Conservation (phyloP, 2,113 vertebrate species). For the Microtus pennsylvanicus region DNA sequence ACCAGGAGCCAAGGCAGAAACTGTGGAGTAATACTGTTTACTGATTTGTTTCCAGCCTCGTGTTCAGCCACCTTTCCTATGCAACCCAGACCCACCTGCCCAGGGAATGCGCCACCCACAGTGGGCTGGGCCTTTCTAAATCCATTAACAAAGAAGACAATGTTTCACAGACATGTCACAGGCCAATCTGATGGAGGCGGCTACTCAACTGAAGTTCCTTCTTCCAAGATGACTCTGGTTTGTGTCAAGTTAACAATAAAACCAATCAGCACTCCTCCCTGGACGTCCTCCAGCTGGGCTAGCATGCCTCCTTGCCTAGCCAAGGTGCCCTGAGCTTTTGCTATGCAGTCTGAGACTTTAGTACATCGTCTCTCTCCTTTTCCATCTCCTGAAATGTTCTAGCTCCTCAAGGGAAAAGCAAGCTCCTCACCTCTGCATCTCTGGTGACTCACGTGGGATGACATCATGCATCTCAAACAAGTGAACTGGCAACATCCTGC, state of each 20-base stretch:
- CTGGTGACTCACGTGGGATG: neutral
- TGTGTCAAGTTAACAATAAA: neutral
- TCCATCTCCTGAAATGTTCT: neutral
- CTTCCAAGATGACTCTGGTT: neutral
- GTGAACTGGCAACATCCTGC: conserved; percentile 34
- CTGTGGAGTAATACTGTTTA: no score
- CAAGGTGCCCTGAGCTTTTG: neutral
- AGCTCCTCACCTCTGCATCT: neutral
- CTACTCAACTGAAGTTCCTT: neutral
- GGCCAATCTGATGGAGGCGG: neutral
- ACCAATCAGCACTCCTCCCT: neutral
- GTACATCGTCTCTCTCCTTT: neutral
- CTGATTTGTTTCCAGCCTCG: neutral
- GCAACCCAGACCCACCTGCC: neutral
- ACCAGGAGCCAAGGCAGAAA: neutral
- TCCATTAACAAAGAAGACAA: neutral
- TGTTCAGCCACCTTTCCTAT: neutral
- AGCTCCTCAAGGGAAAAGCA: neutral
- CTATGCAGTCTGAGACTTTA: neutral
- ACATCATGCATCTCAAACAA: neutral
- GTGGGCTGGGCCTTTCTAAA: neutral
- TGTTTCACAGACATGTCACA: neutral
- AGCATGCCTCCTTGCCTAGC: neutral
- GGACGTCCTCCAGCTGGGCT: neutral
- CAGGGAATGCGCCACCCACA: neutral